Conservation (phyloP, 2,888 invertebrate genomes). For the Pammene aurita region DNA sequence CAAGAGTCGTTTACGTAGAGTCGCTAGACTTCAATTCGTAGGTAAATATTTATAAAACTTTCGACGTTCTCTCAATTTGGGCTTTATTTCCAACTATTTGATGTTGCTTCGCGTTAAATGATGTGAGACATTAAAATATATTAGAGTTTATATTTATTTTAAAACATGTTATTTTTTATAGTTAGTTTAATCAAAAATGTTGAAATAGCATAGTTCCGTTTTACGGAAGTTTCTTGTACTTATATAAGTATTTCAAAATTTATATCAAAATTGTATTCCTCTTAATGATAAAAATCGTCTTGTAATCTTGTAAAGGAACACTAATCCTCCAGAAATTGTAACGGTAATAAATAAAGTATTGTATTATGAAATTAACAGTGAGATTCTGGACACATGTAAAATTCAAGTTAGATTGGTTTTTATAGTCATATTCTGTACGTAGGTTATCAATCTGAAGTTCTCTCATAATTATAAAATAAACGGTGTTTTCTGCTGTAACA, state of each 20-base stretch:
- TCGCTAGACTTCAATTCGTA: slow-evolving; percentile 81
- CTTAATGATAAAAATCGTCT: slow-evolving; percentile 68
- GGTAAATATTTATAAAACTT: slow-evolving; percentile 62
- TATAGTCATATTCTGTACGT: slow-evolving; percentile 83
- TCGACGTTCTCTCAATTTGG: slow-evolving; percentile 65
- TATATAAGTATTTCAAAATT: slow-evolving; percentile 70
- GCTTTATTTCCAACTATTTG: slow-evolving; percentile 76
- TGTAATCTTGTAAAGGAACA: slow-evolving; percentile 78
- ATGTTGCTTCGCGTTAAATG: slow-evolving; percentile 80
- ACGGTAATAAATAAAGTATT: slow-evolving; percentile 56
- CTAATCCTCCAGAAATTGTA: slow-evolving; percentile 61
- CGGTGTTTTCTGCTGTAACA: slow-evolving; percentile 83
- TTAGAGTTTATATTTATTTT: slow-evolving; percentile 72
- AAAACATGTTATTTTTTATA: slow-evolving; percentile 74
- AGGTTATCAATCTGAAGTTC: slow-evolving; percentile 84
- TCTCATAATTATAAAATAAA: slow-evolving; percentile 85
- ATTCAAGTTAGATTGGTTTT: slow-evolving; percentile 82
- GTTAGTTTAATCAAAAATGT: slow-evolving; percentile 78
- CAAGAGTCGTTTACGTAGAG: slow-evolving; percentile 57
- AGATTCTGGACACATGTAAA: slow-evolving; percentile 73
- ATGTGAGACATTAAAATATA: slow-evolving; percentile 74
- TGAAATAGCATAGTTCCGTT: slow-evolving; percentile 77
- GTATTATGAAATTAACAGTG: slow-evolving; percentile 66
- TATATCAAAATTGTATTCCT: slow-evolving; percentile 73
- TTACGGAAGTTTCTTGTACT: slow-evolving; percentile 69